Percentiles rank a stretch among this genome's conserved stretches.
These are phyloP conservation scores for Pterocles orientalis DNA, from an alignment of 2,113 vertebrate genomes.

Conservation along the genomic window DNA sequence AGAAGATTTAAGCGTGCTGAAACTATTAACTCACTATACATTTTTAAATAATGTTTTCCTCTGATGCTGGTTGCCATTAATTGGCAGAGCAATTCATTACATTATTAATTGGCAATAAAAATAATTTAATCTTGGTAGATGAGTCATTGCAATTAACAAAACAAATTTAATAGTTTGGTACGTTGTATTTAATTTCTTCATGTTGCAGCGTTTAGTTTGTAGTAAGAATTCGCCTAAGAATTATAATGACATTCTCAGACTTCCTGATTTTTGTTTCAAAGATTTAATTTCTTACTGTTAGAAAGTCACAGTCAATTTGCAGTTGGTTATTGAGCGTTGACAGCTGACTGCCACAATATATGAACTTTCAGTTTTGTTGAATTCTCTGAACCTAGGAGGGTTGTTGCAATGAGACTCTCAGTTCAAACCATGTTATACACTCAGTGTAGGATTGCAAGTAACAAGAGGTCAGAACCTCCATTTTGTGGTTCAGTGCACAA, in stretches of 20 bases:
- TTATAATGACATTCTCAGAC: background rate
- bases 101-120: slow-evolving; percentile 7
- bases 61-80: background rate
- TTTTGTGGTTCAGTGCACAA: slow-evolving; percentile 58
- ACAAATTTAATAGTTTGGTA: background rate
- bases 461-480: slow-evolving; percentile 44
- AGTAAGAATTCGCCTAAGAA: background rate
- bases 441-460: slow-evolving; percentile 21
- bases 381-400: background rate
- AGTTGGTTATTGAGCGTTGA: slow-evolving; percentile 5
- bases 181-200: background rate
- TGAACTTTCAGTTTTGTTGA: slow-evolving; percentile 22
- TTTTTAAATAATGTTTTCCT: background rate
- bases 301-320: slow-evolving; percentile 33
- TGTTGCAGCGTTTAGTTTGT: background rate
- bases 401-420: background rate
- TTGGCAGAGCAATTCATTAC: background rate
- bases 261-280: background rate
- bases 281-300: slow-evolving; percentile 29
- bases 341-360: background rate
- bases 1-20: background rate
- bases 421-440: background rate
- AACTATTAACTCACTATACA: background rate
- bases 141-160: background rate
- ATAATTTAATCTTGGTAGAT: background rate